Conservation (phyloP, 1,140 invertebrate genomes). For the Asbolus verrucosus region DNA sequence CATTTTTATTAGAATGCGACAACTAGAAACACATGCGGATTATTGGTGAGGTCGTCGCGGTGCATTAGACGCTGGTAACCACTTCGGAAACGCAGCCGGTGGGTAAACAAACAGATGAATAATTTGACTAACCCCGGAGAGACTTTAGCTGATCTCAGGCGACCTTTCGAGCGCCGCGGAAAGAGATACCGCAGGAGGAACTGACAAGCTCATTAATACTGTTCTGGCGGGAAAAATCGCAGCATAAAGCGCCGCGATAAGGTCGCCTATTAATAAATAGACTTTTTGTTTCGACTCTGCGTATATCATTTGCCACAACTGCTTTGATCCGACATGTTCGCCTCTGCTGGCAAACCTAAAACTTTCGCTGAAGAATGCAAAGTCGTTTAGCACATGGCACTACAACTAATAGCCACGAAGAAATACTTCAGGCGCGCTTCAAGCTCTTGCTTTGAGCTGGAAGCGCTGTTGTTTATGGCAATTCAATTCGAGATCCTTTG, state of each 20-base stretch:
- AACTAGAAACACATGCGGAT: slow-evolving; percentile 36
- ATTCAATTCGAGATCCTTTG: no score
- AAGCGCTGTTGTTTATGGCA: no score
- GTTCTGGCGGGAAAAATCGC: slow-evolving; percentile 2
- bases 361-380: no score
- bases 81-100: no score
- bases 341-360: no score
- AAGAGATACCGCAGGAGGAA: slow-evolving; percentile 21
- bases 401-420: no score
- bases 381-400: no score
- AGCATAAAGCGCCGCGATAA: slow-evolving; percentile 10
- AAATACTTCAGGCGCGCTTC: no score
- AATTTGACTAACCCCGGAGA: neutral
- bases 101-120: neutral
- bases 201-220: slow-evolving; percentile 32
- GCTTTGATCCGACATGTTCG: neutral
- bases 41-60: no score
- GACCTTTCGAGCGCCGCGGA: neutral
- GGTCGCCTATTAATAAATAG: slow-evolving; percentile 30
- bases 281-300: slow-evolving; percentile 19
- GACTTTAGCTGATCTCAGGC: slow-evolving; percentile 7
- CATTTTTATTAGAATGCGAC: neutral
- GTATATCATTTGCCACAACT: slow-evolving; percentile 12
- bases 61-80: no score
- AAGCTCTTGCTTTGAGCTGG: no score